Conservation (phyloP, 2,888 invertebrate species). For the Coleophora deauratella region DNA sequence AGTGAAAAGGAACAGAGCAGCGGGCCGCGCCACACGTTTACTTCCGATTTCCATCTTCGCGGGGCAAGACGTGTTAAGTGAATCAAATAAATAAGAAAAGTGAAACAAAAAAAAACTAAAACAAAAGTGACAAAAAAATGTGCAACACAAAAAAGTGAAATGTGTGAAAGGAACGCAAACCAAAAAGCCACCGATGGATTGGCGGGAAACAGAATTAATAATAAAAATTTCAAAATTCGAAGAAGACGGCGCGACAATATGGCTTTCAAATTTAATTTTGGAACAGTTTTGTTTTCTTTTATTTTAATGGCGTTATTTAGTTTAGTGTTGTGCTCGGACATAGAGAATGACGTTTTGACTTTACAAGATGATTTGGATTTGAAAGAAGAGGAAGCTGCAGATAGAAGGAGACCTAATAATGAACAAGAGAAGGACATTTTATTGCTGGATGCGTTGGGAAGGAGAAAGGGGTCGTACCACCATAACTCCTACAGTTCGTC, state of each 20-base stretch:
- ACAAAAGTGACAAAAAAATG: constrained; percentile 23
- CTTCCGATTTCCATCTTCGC: constrained; percentile 54
- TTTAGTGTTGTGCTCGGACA: constrained; percentile 30
- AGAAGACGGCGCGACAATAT: constrained; percentile 30
- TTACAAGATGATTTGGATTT: constrained; percentile 57
- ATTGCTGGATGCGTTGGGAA: constrained; percentile 80
- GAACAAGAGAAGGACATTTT: constrained; percentile 85
- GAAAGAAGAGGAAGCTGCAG: constrained; percentile 44
- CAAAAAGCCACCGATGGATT: constrained; percentile 33
- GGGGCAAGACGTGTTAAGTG: constrained; percentile 45
- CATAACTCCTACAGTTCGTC: constrained; percentile 40
- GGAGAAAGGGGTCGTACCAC: constrained; percentile 75
- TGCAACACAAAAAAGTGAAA: constrained; percentile 24
- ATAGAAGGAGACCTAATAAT: constrained; percentile 68
- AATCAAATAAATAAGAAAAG: constrained; percentile 11
- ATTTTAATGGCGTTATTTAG: constrained; percentile 25
- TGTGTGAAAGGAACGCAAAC: constrained; percentile 39
- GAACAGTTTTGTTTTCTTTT: constrained; percentile 28
- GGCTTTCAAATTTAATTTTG: constrained; percentile 8
- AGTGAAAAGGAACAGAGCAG: constrained; percentile 54
- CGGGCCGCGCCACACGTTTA: constrained; percentile 33
- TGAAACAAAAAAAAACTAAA: constrained; percentile 9
- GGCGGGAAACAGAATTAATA: constrained; percentile 38
- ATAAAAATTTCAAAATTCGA: constrained; percentile 48
- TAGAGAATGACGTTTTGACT: constrained; percentile 60